phyloP scores from a whole-genome alignment of 1,140 invertebrate genomes.

The Trichomalopsis sarcophagae region DNA sequence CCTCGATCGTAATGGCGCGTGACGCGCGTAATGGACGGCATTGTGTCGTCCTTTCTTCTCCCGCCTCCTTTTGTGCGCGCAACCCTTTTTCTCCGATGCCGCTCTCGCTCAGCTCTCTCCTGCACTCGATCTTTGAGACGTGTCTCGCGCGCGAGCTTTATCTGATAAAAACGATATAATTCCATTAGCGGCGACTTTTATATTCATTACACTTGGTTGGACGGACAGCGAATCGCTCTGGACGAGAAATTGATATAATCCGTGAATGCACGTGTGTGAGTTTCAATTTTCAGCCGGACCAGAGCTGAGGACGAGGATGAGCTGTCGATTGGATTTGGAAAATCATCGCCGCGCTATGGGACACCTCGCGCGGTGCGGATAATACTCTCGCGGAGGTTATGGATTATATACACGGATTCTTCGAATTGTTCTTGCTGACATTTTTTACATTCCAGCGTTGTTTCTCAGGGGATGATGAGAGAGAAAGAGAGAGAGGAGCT shows the following conservation, averaged over 20 bases:
- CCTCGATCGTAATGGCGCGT: slow-evolving; percentile 44
- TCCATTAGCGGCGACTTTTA: slow-evolving; percentile 59
- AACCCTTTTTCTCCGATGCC: background rate
- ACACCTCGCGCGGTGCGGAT: background rate
- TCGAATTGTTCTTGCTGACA: slow-evolving; percentile 16
- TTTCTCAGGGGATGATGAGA: slow-evolving; percentile 2
- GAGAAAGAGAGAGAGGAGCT: background rate
- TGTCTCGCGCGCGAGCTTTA: slow-evolving; percentile 27
- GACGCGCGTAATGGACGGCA: slow-evolving; percentile 62
- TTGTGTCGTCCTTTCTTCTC: slow-evolving; percentile 54
- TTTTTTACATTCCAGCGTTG: slow-evolving; percentile 15
- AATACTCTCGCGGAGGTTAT: background rate
- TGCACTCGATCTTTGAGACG: background rate
- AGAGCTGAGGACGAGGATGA: background rate
- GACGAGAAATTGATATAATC: slow-evolving; percentile 12
- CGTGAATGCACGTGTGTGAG: slow-evolving; percentile 22
- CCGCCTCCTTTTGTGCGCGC: background rate
- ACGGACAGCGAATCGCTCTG: background rate
- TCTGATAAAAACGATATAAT: slow-evolving; percentile 55
- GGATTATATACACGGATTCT: slow-evolving; percentile 14
- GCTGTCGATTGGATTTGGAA: background rate
- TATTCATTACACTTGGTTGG: background rate
- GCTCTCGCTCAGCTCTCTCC: background rate
- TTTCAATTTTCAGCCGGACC: slow-evolving; percentile 24
- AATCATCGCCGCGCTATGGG: slow-evolving; percentile 18